phyloP scores from a whole-genome alignment of 2,888 invertebrate species.

The Coelopa pilipes region DNA sequence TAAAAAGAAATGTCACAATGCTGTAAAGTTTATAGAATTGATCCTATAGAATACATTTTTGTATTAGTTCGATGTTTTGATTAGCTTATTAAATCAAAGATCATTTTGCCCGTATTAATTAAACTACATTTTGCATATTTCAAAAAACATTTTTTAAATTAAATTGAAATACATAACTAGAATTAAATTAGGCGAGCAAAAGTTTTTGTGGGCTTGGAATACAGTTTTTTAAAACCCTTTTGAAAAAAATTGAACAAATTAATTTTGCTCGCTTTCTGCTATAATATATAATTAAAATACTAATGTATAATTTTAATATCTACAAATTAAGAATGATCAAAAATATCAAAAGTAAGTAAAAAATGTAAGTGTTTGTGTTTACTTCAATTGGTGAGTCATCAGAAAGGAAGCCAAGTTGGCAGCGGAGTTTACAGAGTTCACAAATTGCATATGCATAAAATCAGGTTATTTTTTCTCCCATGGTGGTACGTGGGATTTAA shows the following conservation, averaged over 20 bases:
- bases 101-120: constrained; percentile 45
- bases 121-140: constrained; percentile 8
- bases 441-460: neutral
- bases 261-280: neutral
- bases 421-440: neutral
- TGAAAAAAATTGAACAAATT: constrained; percentile 3
- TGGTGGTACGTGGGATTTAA: constrained; percentile 52
- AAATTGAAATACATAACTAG: neutral
- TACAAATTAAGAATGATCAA: constrained; percentile 41
- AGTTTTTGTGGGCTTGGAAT: constrained; percentile 14
- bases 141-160: constrained; percentile 6
- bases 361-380: constrained; percentile 58
- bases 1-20: neutral
- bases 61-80: too few species aligned
- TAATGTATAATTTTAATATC: constrained; percentile 40
- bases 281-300: constrained; percentile 29
- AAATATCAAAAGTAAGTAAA: constrained; percentile 52
- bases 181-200: constrained; percentile 31
- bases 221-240: neutral
- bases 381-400: constrained; percentile 49
- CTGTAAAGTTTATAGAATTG: neutral
- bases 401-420: neutral
- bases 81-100: constrained; percentile 25
- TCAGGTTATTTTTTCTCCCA: constrained; percentile 41
- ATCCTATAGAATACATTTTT: constrained; percentile 42